Percentiles rank a stretch among this genome's conserved stretches.
Conservation (phyloP, 2,797 vertebrate genomes). For the Mallotus villosus region DNA sequence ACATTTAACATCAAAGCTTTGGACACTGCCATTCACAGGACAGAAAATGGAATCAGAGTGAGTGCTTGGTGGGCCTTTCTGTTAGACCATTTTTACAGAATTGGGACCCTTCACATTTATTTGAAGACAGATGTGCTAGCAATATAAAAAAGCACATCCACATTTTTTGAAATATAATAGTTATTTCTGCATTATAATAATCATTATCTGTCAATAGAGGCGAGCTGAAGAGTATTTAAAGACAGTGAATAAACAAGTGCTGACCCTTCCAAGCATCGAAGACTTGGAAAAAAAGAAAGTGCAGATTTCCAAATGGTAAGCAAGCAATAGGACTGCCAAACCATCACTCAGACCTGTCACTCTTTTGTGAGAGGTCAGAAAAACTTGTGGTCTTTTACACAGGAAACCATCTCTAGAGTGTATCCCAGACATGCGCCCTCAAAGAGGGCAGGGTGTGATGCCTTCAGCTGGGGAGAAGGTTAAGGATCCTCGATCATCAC, state of each 20-base stretch:
- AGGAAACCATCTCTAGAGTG: slow-evolving; percentile 61
- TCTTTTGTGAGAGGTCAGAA: not conserved
- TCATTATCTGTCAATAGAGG: slow-evolving; percentile 44
- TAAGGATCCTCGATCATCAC: not conserved
- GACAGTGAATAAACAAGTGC: slow-evolving; percentile 64
- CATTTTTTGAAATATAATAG: not conserved
- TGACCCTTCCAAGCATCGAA: slow-evolving; percentile 69
- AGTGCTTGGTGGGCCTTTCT: slow-evolving; percentile 9
- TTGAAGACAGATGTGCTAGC: no score
- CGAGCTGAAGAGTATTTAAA: slow-evolving; percentile 73
- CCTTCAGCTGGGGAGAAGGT: slow-evolving; percentile 63
- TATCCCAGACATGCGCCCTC: slow-evolving; percentile 44
- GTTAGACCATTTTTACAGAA: not conserved
- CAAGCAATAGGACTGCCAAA: not conserved
- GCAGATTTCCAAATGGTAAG: slow-evolving; percentile 67
- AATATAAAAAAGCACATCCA: no score
- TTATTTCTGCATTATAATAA: not conserved
- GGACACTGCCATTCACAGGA: slow-evolving; percentile 68
- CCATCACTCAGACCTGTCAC: not conserved
- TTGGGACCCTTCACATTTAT: not conserved
- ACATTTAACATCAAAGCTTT: slow-evolving; percentile 65
- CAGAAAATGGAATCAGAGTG: slow-evolving; percentile 69
- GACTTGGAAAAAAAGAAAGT: slow-evolving; percentile 48
- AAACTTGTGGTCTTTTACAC: slow-evolving; percentile 22
- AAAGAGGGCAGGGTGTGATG: slow-evolving; percentile 24